These are phyloP conservation scores for Diplodus puntazzo DNA, from an alignment of 2,797 vertebrate genomes.

Conservation along the genomic window DNA sequence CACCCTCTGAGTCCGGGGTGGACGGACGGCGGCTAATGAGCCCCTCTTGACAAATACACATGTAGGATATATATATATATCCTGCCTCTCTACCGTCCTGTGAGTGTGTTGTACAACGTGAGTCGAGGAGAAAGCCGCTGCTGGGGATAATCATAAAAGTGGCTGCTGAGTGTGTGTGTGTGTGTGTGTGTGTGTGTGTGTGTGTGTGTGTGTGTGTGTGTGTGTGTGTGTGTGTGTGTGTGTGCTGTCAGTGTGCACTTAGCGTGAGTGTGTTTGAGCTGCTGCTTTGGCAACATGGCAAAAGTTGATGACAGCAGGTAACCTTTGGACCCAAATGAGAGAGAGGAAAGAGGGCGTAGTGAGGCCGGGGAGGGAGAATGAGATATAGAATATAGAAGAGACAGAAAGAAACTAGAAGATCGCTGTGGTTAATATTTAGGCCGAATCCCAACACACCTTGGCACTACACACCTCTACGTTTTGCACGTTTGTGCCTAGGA, in stretches of 20 bases:
- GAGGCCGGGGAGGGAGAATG: constrained; percentile 7
- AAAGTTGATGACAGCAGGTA: constrained; percentile 68
- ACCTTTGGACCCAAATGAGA: constrained; percentile 72
- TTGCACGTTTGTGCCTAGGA: no score
- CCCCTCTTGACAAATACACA: constrained; percentile 39
- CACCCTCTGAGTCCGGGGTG: constrained; percentile 32
- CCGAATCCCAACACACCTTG: no score
- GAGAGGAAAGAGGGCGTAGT: constrained; percentile 16
- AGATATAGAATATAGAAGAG: constrained; percentile 3
- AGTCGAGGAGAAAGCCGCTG: constrained; percentile 49
- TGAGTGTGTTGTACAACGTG: constrained; percentile 6
- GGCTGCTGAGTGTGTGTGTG: constrained; percentile 9
- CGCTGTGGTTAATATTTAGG: background rate
- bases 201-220: constrained; percentile 22
- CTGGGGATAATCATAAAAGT: constrained; percentile 52
- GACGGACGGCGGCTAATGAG: constrained; percentile 50
- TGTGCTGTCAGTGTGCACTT: constrained; percentile 22
- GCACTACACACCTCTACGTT: no score
- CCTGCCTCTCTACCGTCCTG: constrained; percentile 10
- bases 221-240: constrained; percentile 23
- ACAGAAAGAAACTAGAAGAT: background rate
- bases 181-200: constrained; percentile 24
- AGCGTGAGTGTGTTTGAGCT: constrained; percentile 53
- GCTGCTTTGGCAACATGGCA: constrained; percentile 70
- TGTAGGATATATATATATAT: background rate